Conservation (phyloP, 2,113 vertebrate species). For the Cichladusa arquata region DNA sequence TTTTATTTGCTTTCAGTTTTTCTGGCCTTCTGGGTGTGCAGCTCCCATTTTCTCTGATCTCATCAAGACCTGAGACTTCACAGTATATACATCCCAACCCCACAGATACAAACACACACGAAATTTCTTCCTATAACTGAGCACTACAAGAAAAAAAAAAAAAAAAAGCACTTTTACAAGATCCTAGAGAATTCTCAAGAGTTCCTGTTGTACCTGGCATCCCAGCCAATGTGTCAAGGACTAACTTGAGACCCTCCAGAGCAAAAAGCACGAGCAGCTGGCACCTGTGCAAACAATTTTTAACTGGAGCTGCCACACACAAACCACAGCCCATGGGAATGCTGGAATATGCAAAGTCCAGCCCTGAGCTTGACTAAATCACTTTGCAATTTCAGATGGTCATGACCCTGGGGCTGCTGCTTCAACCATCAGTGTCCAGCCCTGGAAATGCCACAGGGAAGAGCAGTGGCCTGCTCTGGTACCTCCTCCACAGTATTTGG, state of each 20-base stretch:
- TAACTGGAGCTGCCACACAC: not conserved
- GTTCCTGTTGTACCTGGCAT: not conserved
- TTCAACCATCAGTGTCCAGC: not conserved
- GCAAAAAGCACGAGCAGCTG: not conserved
- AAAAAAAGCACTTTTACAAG: not conserved
- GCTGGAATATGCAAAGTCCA: not conserved
- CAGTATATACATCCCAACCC: not conserved
- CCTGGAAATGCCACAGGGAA: not conserved
- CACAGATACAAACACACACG: not conserved
- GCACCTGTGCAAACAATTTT: not conserved
- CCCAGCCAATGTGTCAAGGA: not conserved
- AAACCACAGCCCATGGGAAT: fast-evolving
- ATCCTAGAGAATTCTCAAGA: not conserved
- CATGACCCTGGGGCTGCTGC: not conserved
- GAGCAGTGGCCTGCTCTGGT: not conserved
- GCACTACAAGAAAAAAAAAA: not conserved
- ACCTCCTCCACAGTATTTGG: not conserved
- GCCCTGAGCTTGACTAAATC: not conserved
- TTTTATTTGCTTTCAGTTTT: constrained; percentile 4
- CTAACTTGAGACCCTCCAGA: not conserved
- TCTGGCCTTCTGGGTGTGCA: not conserved
- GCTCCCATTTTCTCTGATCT: not conserved
- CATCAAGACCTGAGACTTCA: not conserved
- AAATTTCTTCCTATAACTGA: not conserved
- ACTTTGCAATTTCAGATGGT: not conserved